Base-by-base conservation (phyloP, 1,140 invertebrate species). In the Drosophila neocordata region DNA sequence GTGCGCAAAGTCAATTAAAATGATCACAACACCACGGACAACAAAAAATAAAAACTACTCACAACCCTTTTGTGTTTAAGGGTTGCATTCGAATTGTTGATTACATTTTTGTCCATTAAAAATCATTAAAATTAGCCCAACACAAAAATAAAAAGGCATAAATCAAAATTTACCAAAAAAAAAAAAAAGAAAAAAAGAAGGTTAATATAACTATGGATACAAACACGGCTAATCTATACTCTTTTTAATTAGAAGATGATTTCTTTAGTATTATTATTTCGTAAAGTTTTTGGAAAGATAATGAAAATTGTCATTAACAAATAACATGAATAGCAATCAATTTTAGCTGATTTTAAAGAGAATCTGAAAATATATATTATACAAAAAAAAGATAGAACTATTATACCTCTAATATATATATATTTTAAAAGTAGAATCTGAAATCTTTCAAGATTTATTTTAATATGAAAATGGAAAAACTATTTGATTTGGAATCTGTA, bases 1-100 rank as follows among this genome's bases (percentile, higher is more conserved):
- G 83, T 88, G 83, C 84, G 83, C 79, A 88, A 88, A 88, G 83
- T 88, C 83, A 88, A 89, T 88, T 88, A 89, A 88, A 88, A 88
- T 88, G 84, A 88, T 89, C 83, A 89, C 76, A 88, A 88, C 83
- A 88, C 77, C 41, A 75, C 65, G 65, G 34, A 34, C 20, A 58
- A 8, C 44, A 13, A 62, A 61, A 62, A 66, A 67, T 22, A 24
- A 44, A 9, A 44, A 44, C 41, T 48, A 48, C 27, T 48, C 15
- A 48, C 41, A 48, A 18, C 24, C 34, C 35, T 52, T 52, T 34
- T 27, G 15, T 51, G 58, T 48, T 75, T 73, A 76, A 48, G 73
- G 73, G 77, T 80, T 77, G 82, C 31, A 69, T 27, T 84, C 83
- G 41, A 18, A 48, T 48, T 48, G 83, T 87, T 87, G 83, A 87